A percentile compares a stretch with the other conserved stretches of the same genome.
Evolutionary conservation across 2,888 invertebrate species (phyloP).

Genomic region (Spodoptera exigua): DNA sequence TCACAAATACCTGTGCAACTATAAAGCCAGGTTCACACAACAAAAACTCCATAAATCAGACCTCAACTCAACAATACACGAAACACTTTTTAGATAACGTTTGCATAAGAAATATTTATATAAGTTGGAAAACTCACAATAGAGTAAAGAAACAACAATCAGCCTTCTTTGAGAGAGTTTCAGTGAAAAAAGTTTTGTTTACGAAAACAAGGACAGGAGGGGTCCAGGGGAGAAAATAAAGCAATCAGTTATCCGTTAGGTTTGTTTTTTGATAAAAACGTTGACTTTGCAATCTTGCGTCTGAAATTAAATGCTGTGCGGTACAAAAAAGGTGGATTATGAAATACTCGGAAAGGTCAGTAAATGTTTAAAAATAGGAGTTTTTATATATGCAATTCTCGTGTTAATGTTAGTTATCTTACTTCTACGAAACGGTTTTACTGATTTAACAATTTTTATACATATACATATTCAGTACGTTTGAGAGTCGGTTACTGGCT

Average conservation of each 20-base stretch:
- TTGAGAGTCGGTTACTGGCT: too few relatives aligned
- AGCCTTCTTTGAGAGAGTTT: slow-evolving; percentile 56
- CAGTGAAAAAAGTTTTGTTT: slow-evolving; percentile 64
- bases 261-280: slow-evolving; percentile 77
- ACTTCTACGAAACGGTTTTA: too few relatives aligned
- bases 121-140: slow-evolving; percentile 47
- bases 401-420: too few relatives aligned
- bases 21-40: too few relatives aligned
- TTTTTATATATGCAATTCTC: too few relatives aligned
- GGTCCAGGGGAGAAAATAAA: slow-evolving; percentile 64
- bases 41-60: slow-evolving; percentile 23
- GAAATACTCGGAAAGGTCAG: too few relatives aligned
- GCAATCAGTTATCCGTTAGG: slow-evolving; percentile 75
- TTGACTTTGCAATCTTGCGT: slow-evolving; percentile 69
- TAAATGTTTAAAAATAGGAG: too few relatives aligned
- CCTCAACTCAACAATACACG: not conserved
- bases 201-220: slow-evolving; percentile 59
- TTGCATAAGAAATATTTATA: slow-evolving; percentile 51
- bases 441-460: too few relatives aligned
- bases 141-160: slow-evolving; percentile 59
- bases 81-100: slow-evolving; percentile 29
- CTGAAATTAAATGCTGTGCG: slow-evolving; percentile 62
- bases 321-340: slow-evolving; percentile 27
- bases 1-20: too few relatives aligned
- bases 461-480: too few relatives aligned